phyloP scores from a whole-genome alignment of 2,888 invertebrate genomes.

The Pseudanteris insignis region DNA sequence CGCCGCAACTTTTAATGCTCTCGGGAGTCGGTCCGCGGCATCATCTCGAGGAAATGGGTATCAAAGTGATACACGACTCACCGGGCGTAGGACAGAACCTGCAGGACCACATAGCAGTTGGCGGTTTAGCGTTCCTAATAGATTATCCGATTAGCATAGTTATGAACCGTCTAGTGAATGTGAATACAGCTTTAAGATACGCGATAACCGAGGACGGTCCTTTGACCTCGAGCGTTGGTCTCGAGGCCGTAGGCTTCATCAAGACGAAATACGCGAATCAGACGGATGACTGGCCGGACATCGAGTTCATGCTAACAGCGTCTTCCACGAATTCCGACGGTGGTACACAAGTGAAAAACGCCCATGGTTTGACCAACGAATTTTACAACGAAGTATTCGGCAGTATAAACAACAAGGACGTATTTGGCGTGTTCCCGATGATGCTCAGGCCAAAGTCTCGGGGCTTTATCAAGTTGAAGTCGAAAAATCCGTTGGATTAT shows the following conservation, averaged over 20 bases:
- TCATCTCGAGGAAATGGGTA: slow-evolving; percentile 78
- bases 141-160: slow-evolving; percentile 84
- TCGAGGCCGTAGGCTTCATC: slow-evolving; percentile 89
- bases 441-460: slow-evolving; percentile 87
- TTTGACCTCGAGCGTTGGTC: slow-evolving; percentile 84
- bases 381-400: slow-evolving; percentile 81
- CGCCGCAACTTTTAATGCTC: slow-evolving; percentile 93
- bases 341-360: slow-evolving; percentile 81
- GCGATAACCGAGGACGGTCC: slow-evolving; percentile 88
- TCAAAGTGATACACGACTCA: slow-evolving; percentile 78
- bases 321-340: slow-evolving; percentile 85
- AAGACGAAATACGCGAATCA: slow-evolving; percentile 88
- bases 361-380: slow-evolving; percentile 83
- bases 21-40: slow-evolving; percentile 83
- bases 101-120: slow-evolving; percentile 90
- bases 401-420: slow-evolving; percentile 78
- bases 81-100: slow-evolving; percentile 88
- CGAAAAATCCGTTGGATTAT: slow-evolving; percentile 76
- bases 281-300: slow-evolving; percentile 90
- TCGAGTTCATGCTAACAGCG: slow-evolving; percentile 89
- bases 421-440: slow-evolving; percentile 87
- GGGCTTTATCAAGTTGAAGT: slow-evolving; percentile 79
- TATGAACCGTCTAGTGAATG: slow-evolving; percentile 82
- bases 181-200: slow-evolving; percentile 84
- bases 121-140: slow-evolving; percentile 82